These are phyloP conservation scores for Pelosia muscerda DNA, from an alignment of 2,888 invertebrate species.

Conservation along the genomic window DNA sequence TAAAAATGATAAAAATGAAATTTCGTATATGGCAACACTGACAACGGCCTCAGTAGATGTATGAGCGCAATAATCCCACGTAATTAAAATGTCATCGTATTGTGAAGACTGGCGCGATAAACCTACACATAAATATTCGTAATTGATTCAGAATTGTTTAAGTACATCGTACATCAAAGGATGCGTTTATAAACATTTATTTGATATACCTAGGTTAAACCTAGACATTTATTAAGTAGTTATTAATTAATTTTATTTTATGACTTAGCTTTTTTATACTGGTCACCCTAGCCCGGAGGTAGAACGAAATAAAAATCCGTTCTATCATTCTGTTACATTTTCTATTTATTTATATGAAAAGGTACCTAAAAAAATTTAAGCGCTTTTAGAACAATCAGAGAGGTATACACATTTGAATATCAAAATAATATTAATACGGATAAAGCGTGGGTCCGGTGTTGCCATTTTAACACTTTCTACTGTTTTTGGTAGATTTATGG, in stretches of 20 bases:
- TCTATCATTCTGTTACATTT: conserved; percentile 7
- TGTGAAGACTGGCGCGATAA: not conserved
- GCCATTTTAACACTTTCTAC: conserved; percentile 49
- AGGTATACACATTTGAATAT: conserved; percentile 62
- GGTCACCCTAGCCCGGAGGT: not conserved
- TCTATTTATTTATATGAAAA: conserved; percentile 9
- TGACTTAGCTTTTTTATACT: not conserved
- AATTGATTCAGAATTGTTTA: not conserved
- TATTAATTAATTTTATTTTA: too few species aligned
- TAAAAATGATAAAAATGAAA: conserved; percentile 8
- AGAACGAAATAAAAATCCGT: not conserved
- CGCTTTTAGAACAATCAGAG: conserved; percentile 48
- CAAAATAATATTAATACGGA: conserved; percentile 46
- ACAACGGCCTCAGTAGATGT: conserved; percentile 9
- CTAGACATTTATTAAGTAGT: too few species aligned
- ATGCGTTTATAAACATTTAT: too few species aligned
- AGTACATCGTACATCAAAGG: not conserved
- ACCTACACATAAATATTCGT: not conserved
- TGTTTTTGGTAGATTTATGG: conserved; percentile 46
- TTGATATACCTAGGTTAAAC: too few species aligned
- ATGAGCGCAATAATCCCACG: conserved; percentile 21
- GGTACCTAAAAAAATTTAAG: conserved; percentile 37
- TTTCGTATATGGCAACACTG: conserved; percentile 15
- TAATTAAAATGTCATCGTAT: conserved; percentile 21
- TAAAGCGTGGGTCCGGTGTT: conserved; percentile 34